Evolutionary conservation across 2,797 vertebrate genomes (phyloP).

Genomic region (Rhinatrema bivittatum): DNA sequence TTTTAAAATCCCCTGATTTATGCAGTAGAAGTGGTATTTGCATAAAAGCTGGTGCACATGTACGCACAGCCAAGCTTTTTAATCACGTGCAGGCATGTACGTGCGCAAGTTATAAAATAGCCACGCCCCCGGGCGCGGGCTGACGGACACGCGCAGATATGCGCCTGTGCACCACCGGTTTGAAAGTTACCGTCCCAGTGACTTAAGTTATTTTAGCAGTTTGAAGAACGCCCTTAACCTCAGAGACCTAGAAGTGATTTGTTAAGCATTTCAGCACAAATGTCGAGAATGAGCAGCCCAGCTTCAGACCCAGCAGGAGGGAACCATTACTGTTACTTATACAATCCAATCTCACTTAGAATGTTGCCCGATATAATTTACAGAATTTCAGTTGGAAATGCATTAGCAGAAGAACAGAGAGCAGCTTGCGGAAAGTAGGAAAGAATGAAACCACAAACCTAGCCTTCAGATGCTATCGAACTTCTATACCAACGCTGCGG

Average conservation of each 20-base stretch:
- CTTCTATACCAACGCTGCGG: conserved; percentile 28
- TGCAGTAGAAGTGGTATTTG: no score
- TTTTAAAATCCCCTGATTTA: no score
- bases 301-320: conserved; percentile 40
- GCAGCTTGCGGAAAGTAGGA: conserved; percentile 41
- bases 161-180: no score
- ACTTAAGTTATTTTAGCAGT: conserved; percentile 3
- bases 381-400: conserved; percentile 59
- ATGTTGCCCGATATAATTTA: conserved; percentile 62
- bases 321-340: conserved; percentile 43
- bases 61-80: no score
- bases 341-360: conserved; percentile 45
- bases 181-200: no score
- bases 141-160: no score
- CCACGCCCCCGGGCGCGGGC: no score
- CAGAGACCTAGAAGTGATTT: conserved; percentile 14
- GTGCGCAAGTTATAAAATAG: no score
- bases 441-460: conserved; percentile 41
- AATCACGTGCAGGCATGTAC: no score
- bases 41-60: no score
- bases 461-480: conserved; percentile 41
- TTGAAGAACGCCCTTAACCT: conserved; percentile 2
- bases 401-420: conserved; percentile 53
- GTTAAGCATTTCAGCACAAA: neutral
- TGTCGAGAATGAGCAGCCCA: conserved; percentile 5